phyloP scores from a whole-genome alignment of 2,888 invertebrate genomes.

The Philereme transversata region DNA sequence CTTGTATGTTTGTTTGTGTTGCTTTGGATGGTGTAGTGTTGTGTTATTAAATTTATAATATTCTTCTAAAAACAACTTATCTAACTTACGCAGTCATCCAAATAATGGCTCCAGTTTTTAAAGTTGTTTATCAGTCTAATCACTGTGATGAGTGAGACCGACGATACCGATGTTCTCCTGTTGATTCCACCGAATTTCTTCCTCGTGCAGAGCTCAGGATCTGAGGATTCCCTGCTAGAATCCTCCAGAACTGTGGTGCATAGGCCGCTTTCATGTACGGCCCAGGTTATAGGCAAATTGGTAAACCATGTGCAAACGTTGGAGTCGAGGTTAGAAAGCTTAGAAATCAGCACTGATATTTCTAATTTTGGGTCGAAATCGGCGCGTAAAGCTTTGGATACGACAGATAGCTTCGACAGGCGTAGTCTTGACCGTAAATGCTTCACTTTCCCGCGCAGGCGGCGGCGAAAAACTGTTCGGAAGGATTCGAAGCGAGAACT shows the following conservation, averaged over 20 bases:
- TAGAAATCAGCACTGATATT: conserved; percentile 66
- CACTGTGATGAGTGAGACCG: conserved; percentile 83
- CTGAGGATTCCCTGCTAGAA: conserved; percentile 75
- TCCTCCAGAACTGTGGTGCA: conserved; percentile 77
- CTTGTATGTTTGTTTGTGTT: neutral
- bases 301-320: conserved; percentile 86
- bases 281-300: conserved; percentile 79
- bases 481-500: conserved; percentile 53
- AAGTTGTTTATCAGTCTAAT: conserved; percentile 33
- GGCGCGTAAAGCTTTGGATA: conserved; percentile 55
- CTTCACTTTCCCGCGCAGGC: conserved; percentile 72
- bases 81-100: neutral
- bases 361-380: conserved; percentile 53
- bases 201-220: conserved; percentile 84
- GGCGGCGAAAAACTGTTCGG: conserved; percentile 58
- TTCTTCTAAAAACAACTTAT: neutral
- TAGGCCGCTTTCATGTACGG: conserved; percentile 75
- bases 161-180: conserved; percentile 92
- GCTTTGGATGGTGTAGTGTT: neutral
- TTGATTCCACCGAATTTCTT: conserved; percentile 91
- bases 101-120: conserved; percentile 63
- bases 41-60: neutral
- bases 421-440: conserved; percentile 65
- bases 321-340: conserved; percentile 77
- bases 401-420: conserved; percentile 63